These are phyloP conservation scores for Acronicta aceris DNA, from an alignment of 2,888 invertebrate species.

Conservation along the genomic window DNA sequence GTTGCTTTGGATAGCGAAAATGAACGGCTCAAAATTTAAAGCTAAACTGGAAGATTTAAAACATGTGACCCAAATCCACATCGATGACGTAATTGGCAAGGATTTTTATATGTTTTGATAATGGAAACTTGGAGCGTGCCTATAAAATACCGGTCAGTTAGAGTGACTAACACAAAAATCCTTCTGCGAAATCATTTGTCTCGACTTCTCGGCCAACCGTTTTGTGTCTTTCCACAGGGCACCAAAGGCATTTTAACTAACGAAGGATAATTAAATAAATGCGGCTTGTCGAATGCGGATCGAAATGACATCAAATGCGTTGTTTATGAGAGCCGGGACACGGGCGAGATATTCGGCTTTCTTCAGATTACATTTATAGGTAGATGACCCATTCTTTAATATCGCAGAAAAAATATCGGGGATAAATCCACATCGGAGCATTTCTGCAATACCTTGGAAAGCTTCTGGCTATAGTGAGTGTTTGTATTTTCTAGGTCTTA, in stretches of 20 bases:
- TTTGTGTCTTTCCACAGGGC: constrained; percentile 24
- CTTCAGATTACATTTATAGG: constrained; percentile 39
- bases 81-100: constrained; percentile 33
- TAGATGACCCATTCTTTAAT: constrained; percentile 50
- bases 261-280: constrained; percentile 67
- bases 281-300: constrained; percentile 63
- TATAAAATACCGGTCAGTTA: constrained; percentile 47
- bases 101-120: constrained; percentile 30
- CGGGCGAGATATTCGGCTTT: constrained; percentile 22
- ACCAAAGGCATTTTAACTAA: constrained; percentile 42
- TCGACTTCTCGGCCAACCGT: constrained; percentile 32
- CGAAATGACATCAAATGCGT: constrained; percentile 65
- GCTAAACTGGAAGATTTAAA: background rate
- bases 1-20: too few species aligned
- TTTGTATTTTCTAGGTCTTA: too few species aligned
- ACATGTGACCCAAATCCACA: constrained; percentile 17
- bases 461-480: too few species aligned
- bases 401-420: constrained; percentile 25
- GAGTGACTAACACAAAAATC: constrained; percentile 56
- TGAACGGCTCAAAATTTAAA: too few species aligned
- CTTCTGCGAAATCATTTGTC: constrained; percentile 57
- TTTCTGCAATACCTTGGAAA: constrained; percentile 28
- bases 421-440: constrained; percentile 34
- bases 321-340: constrained; percentile 65
- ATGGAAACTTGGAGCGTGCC: constrained; percentile 25